phyloP scores from a whole-genome alignment of 2,797 vertebrate genomes.

The Orestias chungarensis region DNA sequence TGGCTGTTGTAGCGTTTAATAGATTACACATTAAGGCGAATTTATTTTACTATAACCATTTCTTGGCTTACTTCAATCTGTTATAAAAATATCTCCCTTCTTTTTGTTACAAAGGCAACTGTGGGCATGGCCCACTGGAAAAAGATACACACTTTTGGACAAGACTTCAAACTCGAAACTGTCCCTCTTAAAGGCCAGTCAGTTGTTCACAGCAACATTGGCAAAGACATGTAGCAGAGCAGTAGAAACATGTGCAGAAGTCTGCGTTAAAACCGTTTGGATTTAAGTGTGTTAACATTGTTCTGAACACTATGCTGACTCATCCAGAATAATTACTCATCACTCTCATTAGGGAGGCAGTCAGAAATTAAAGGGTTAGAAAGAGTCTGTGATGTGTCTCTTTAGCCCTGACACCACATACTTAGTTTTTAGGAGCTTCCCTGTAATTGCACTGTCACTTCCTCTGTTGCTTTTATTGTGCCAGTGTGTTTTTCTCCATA shows the following conservation, averaged over 20 bases:
- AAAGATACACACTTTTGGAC: neutral
- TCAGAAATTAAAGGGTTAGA: slow-evolving; percentile 53
- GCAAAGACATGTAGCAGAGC: neutral
- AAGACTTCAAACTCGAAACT: neutral
- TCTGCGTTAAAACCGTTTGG: neutral
- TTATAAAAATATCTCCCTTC: neutral
- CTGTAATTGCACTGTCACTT: slow-evolving; percentile 36
- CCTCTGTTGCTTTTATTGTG: slow-evolving; percentile 15
- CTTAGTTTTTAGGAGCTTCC: slow-evolving; percentile 23
- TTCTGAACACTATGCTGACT: slow-evolving; percentile 60
- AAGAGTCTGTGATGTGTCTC: slow-evolving; percentile 16
- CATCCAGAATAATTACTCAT: slow-evolving; percentile 55
- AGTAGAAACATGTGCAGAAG: neutral
- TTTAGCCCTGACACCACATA: slow-evolving; percentile 27
- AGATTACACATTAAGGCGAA: neutral
- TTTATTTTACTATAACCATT: neutral
- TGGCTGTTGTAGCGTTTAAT: neutral
- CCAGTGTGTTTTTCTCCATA: slow-evolving; percentile 16
- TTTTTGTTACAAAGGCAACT: neutral
- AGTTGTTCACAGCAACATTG: neutral
- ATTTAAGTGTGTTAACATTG: slow-evolving; percentile 42
- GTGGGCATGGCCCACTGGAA: neutral
- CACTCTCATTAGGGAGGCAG: slow-evolving; percentile 56
- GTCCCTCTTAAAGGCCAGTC: neutral
- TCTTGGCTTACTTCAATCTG: neutral